phyloP scores from a whole-genome alignment of 2,888 invertebrate species.

The Chalcis sispes region DNA sequence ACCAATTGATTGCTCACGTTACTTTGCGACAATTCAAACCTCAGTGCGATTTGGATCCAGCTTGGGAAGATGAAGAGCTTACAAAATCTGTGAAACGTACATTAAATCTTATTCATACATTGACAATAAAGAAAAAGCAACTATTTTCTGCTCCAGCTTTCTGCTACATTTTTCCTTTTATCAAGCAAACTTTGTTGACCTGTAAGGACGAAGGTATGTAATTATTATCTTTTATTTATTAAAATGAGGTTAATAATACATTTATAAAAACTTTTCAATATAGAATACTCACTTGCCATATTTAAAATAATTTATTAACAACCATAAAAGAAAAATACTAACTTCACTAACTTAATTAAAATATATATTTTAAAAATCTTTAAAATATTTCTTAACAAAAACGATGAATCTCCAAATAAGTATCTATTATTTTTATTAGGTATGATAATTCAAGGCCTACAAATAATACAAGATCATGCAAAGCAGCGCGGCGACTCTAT shows the following conservation, averaged over 20 bases:
- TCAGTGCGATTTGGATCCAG: slow-evolving; percentile 85
- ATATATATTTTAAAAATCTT: not conserved
- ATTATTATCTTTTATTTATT: not conserved
- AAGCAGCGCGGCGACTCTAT: slow-evolving; percentile 78
- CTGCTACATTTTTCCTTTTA: slow-evolving; percentile 88
- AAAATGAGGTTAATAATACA: not conserved
- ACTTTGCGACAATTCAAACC: slow-evolving; percentile 86
- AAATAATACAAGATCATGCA: slow-evolving; percentile 85
- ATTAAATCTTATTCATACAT: slow-evolving; percentile 79
- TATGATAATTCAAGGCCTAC: slow-evolving; percentile 80
- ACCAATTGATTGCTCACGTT: slow-evolving; percentile 82
- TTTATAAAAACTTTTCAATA: not conserved
- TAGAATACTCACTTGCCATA: not conserved
- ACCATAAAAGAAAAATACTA: too few species aligned
- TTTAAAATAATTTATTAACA: not conserved
- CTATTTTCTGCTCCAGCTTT: slow-evolving; percentile 86
- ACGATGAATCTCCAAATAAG: not conserved
- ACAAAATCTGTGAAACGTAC: slow-evolving; percentile 81
- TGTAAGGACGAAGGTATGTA: slow-evolving; percentile 78
- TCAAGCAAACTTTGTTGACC: slow-evolving; percentile 80
- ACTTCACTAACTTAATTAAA: too few species aligned
- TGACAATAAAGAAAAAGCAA: slow-evolving; percentile 76
- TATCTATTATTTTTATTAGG: slow-evolving; percentile 63
- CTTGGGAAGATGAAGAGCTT: slow-evolving; percentile 86
- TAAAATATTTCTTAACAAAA: not conserved